Base-by-base conservation (phyloP, 2,113 vertebrate species). In the Clarias magur region DNA sequence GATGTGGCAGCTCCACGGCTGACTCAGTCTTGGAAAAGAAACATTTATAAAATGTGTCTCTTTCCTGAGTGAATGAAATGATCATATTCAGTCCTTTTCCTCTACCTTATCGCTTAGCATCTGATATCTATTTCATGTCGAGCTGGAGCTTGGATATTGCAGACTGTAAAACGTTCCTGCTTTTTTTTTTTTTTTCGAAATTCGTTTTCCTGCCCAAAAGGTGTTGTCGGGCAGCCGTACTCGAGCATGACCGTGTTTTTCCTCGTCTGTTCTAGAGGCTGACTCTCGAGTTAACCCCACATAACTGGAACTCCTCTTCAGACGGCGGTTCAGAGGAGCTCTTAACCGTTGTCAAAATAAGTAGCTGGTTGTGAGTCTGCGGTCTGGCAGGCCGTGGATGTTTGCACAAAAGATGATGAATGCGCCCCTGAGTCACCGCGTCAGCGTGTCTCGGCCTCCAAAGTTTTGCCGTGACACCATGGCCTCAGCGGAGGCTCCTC, bases 331-430 rank as follows among this genome's bases (percentile, higher is more conserved):
- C 72, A 73, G 65, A 73, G 27, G 79, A 75, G 30, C 86, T 62
- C 83, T 82, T 83, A 82, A 56, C 80, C 54, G 53, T 53, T 81
- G 72, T 82, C 73, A 82, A 79, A 78, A 73, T 86, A 63, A 88
- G 86, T 82, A 81, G 85, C 80, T 56, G 85, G 65, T 83, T 83
- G 63, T 54, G 79, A 76, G 86, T 84, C 86, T 53, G 84, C 57
- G 84, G 72, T 88, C 84, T 86, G 78, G 86, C 80, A 70, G 65
- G 82, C 72, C 57, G 16, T 80, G 75, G 60, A 68, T 89, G 84
- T 88, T 86, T 90, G 80, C 78, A 62, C 80, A 72, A 56, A 88
- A 85, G 73, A 86, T 81, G 89, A 90, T 84, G 63, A 80, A 89
- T 85, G 81, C 25, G 30, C 54, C 19, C 48, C 73, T 38, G 73